phyloP scores from a whole-genome alignment of 2,797 vertebrate genomes.

The Girardinus metallicus region DNA sequence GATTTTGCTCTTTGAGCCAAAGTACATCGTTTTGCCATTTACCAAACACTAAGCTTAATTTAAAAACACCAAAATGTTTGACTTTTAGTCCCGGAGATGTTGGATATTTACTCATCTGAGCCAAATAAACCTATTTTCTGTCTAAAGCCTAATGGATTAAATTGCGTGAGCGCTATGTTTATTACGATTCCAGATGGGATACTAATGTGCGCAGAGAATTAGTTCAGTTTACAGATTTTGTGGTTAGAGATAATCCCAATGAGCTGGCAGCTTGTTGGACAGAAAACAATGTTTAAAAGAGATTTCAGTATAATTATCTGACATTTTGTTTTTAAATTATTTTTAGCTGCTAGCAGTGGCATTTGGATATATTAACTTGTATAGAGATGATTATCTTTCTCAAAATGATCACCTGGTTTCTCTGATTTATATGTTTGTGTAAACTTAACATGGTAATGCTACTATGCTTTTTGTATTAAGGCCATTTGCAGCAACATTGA shows the following conservation, averaged over 20 bases:
- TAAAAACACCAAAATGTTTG: neutral
- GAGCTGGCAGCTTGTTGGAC: conserved; percentile 44
- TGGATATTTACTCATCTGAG: neutral
- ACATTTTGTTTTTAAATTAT: neutral
- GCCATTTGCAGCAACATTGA: neutral
- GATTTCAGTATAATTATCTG: neutral
- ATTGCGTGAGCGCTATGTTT: conserved; percentile 22
- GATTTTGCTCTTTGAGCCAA: neutral
- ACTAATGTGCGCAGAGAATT: conserved; percentile 29
- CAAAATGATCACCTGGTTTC: too few relatives aligned
- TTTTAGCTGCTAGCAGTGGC: neutral
- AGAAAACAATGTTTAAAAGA: conserved; percentile 25
- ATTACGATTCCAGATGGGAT: conserved; percentile 41
- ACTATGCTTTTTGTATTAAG: neutral
- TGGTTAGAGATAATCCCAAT: conserved; percentile 40
- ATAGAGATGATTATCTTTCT: too few relatives aligned
- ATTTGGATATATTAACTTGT: neutral
- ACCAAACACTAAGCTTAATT: neutral
- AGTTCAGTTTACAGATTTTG: conserved; percentile 32
- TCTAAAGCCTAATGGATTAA: conserved; percentile 26
- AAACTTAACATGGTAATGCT: neutral
- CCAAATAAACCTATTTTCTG: conserved; percentile 2
- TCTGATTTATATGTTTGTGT: neutral
- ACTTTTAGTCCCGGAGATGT: neutral
- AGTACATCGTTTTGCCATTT: neutral